A percentile compares a stretch with the other conserved stretches of the same genome.
phyloP scores from a whole-genome alignment of 2,888 invertebrate genomes.

The Phlogophora meticulosa region DNA sequence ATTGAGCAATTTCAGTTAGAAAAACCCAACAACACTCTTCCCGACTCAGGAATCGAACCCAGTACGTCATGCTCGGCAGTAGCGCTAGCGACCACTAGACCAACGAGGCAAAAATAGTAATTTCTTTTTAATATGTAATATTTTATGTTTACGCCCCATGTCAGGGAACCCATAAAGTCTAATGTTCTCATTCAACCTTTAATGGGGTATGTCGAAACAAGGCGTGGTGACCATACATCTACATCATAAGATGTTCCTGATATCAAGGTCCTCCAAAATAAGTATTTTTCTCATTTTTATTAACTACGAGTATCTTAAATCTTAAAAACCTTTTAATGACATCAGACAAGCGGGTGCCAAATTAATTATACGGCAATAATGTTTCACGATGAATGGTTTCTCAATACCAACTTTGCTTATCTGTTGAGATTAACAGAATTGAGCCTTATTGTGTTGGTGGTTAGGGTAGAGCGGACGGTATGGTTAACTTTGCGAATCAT shows the following conservation, averaged over 20 bases:
- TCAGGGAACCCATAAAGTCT: conserved; percentile 48
- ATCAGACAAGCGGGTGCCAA: conserved; percentile 54
- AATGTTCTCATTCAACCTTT: conserved; percentile 42
- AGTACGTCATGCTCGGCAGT: too few species aligned
- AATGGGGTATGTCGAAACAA: conserved; percentile 35
- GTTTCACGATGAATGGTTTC: conserved; percentile 47
- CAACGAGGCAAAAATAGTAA: too few species aligned
- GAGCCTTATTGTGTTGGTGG: not conserved
- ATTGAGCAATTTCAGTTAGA: too few species aligned
- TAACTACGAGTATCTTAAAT: conserved; percentile 55
- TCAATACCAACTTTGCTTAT: not conserved
- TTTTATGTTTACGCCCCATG: conserved; percentile 38
- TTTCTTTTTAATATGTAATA: conserved; percentile 46
- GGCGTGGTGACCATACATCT: conserved; percentile 17
- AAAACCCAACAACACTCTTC: too few species aligned
- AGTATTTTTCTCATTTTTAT: conserved; percentile 22
- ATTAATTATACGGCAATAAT: conserved; percentile 61
- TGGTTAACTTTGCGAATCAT: conserved; percentile 6
- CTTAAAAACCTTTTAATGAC: conserved; percentile 62
- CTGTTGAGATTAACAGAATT: conserved; percentile 6
- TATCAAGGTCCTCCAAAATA: not conserved
- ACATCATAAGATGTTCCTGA: conserved; percentile 5
- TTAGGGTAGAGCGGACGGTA: not conserved
- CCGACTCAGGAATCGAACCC: too few species aligned
- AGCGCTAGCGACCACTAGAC: too few species aligned